Base-by-base conservation (phyloP, 2,797 vertebrate genomes). In the Graptemys geographica region DNA sequence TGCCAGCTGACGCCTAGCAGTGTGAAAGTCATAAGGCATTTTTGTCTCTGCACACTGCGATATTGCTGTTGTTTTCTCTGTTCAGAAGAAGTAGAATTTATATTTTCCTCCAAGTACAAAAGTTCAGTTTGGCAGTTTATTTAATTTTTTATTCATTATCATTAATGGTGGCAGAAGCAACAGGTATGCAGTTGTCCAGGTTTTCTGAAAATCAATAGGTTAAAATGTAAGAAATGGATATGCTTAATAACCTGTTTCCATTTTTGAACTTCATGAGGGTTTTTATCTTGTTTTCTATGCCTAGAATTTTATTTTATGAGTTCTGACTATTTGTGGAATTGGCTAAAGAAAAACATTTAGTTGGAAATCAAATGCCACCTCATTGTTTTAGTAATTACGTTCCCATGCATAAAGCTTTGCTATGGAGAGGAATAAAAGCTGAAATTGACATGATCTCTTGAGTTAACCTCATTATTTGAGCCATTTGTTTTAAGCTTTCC, bases 171-270 rank as follows among this genome's bases (percentile, higher is more conserved):
- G 57, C 78, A 72, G 96, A 59, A 86, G 78, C 41, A 92, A 28
- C 94, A 82, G 97, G 90, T 41, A 86, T 94, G 86, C 95, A 96
- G 76, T 88, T 97, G 90, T 84, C 93, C 91, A 96, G 85, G 78
- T 97, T 96, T 96, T 96, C 98, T 99, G 98, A 97, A 98, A 98
- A 92, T 98, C 49, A 97, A 53, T 5, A 89, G 11, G 18, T 95
- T 91, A 95, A 93, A 93, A 62, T 56, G 56, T 89, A 90, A 88
- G 7, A 88, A 81, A 59, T 85, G n/a, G 83, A 83, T 27, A 49
- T 65, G 55, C 8, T 84, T 53, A 62, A 5, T 27, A 59, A 33
- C 10, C 90, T 31, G 76, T 93, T 88, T 95, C 86, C 59, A 84
- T 11, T 90, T 90, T 56, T 62, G 11, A 92, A 79, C 23, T 85